A percentile compares a stretch with the other conserved stretches of the same genome.
Conservation (phyloP, 1,140 invertebrate species). For the Lysiphlebus fabarum region DNA sequence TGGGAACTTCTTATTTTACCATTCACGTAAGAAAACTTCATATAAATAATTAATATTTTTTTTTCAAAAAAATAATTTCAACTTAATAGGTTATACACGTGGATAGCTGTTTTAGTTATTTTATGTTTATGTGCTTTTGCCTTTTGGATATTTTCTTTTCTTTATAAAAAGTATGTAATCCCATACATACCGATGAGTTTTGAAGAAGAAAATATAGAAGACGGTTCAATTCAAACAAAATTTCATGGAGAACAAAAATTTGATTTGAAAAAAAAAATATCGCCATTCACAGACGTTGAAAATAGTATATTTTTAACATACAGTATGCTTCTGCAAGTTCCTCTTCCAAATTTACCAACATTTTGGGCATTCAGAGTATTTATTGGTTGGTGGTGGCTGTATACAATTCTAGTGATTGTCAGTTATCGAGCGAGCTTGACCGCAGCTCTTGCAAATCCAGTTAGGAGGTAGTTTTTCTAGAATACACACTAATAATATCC, state of each 20-base stretch:
- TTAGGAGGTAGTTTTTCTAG: slow-evolving; percentile 58
- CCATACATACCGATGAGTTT: slow-evolving; percentile 25
- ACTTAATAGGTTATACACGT: slow-evolving; percentile 57
- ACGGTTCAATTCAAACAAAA: neutral
- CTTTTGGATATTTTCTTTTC: slow-evolving; percentile 57
- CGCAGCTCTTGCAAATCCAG: slow-evolving; percentile 73
- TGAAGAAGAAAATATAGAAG: slow-evolving; percentile 21
- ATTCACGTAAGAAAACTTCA: slow-evolving; percentile 60
- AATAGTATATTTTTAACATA: slow-evolving; percentile 76
- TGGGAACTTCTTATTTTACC: slow-evolving; percentile 80
- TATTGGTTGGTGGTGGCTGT: slow-evolving; percentile 83
- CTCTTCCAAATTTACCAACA: slow-evolving; percentile 68
- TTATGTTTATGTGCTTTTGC: slow-evolving; percentile 59
- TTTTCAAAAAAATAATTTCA: slow-evolving; percentile 12
- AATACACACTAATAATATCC: too few relatives aligned
- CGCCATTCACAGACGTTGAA: slow-evolving; percentile 66
- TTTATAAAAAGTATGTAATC: slow-evolving; percentile 46
- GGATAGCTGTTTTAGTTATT: slow-evolving; percentile 61
- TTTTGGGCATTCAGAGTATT: slow-evolving; percentile 75
- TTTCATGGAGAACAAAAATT: slow-evolving; percentile 30
- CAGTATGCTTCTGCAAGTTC: slow-evolving; percentile 74
- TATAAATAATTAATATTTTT: slow-evolving; percentile 26
- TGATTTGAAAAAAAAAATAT: slow-evolving; percentile 52
- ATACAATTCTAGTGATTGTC: slow-evolving; percentile 73
- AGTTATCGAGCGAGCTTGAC: slow-evolving; percentile 80